phyloP scores from a whole-genome alignment of 2,888 invertebrate species.

The Aradus depressus region DNA sequence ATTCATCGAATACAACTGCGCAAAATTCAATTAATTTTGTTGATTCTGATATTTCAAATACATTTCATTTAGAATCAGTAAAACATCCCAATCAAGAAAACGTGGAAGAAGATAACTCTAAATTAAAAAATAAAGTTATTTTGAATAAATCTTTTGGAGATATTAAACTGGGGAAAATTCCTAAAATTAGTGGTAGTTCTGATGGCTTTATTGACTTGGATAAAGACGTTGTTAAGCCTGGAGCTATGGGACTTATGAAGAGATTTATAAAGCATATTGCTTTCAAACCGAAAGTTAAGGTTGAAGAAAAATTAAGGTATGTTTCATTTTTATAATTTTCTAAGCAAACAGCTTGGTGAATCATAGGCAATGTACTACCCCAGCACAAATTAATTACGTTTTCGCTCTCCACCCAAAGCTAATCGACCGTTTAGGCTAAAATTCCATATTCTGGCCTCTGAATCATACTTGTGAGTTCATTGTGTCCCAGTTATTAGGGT shows the following conservation, averaged over 20 bases:
- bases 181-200: slow-evolving; percentile 37
- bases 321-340: background rate
- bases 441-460: background rate
- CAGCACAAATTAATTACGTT: background rate
- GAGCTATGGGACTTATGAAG: slow-evolving; percentile 55
- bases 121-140: background rate
- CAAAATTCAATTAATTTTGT: no score
- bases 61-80: no score
- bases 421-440: background rate
- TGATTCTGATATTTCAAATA: no score
- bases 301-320: slow-evolving; percentile 16
- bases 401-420: background rate
- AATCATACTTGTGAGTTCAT: background rate
- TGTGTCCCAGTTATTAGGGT: background rate
- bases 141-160: slow-evolving; percentile 2
- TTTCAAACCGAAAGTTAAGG: slow-evolving; percentile 16
- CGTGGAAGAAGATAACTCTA: background rate
- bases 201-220: slow-evolving; percentile 52
- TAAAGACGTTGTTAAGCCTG: slow-evolving; percentile 47
- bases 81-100: no score
- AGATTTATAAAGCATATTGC: slow-evolving; percentile 58
- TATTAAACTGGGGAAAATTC: slow-evolving; percentile 3
- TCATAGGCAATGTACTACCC: background rate
- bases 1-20: no score
- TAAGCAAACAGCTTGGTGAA: background rate